Conservation (phyloP, 2,888 invertebrate species). For the Aphidoletes aphidimyza region DNA sequence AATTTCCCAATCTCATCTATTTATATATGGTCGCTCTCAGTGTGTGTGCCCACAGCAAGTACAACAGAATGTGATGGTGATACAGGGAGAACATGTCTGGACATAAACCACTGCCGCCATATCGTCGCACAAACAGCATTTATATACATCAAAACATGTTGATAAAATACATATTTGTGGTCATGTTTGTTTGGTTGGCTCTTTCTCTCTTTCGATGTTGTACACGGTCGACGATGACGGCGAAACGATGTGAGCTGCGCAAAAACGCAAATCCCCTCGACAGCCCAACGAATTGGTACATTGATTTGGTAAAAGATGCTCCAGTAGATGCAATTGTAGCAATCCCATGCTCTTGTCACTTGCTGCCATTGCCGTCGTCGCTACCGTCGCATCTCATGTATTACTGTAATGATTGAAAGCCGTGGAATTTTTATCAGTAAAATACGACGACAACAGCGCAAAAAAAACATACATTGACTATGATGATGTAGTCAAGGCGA, state of each 20-base stretch:
- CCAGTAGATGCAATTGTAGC: too few relatives aligned
- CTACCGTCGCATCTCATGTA: neutral
- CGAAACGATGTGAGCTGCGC: neutral
- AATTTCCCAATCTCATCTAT: constrained; percentile 47
- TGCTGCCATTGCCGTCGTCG: neutral
- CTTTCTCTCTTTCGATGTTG: neutral
- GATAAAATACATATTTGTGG: constrained; percentile 43
- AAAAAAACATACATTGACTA: neutral
- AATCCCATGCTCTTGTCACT: too few relatives aligned
- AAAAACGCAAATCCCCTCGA: constrained; percentile 22
- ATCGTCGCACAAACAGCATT: constrained; percentile 1
- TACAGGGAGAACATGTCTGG: neutral
- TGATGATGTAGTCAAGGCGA: constrained; percentile 35
- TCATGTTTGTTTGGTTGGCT: constrained; percentile 1
- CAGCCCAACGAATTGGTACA: neutral
- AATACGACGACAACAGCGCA: neutral
- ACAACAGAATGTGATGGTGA: neutral
- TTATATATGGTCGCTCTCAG: neutral
- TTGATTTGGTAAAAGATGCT: neutral
- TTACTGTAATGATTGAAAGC: constrained; percentile 25
- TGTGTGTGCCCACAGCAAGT: neutral
- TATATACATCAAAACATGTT: constrained; percentile 30
- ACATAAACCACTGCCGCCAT: constrained; percentile 51
- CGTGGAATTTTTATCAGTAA: neutral
- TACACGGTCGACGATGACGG: neutral